phyloP scores from a whole-genome alignment of 2,888 invertebrate genomes.

The Ligdia adustata region DNA sequence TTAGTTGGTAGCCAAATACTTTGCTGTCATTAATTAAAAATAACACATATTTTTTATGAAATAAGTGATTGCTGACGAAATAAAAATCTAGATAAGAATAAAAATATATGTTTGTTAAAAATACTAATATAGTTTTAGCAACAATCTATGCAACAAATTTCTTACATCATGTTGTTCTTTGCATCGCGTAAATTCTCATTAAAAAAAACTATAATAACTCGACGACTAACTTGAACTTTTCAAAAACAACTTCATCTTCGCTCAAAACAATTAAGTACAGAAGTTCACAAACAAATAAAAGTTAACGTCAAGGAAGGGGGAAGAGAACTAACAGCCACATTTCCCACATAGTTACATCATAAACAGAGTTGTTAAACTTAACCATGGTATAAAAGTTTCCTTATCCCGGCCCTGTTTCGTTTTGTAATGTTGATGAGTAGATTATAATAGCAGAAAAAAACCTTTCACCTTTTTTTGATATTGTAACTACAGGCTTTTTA shows the following conservation, averaged over 20 bases:
- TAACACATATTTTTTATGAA: too few relatives aligned
- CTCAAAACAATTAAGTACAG: slow-evolving; percentile 18
- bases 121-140: too few relatives aligned
- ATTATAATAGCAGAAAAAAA: not conserved
- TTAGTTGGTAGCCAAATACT: too few relatives aligned
- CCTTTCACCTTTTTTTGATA: too few relatives aligned
- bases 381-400: slow-evolving; percentile 28
- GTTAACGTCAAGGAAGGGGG: slow-evolving; percentile 16
- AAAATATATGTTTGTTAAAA: too few relatives aligned
- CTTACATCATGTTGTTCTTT: not conserved
- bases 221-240: slow-evolving; percentile 5
- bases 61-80: too few relatives aligned
- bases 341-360: slow-evolving; percentile 28
- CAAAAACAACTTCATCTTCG: slow-evolving; percentile 13
- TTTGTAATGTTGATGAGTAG: slow-evolving; percentile 4
- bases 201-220: slow-evolving; percentile 4
- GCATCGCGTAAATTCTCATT: not conserved
- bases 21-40: too few relatives aligned
- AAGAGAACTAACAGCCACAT: slow-evolving; percentile 21
- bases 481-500: too few relatives aligned
- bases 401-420: slow-evolving; percentile 15
- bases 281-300: slow-evolving; percentile 24
- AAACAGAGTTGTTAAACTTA: slow-evolving; percentile 31
- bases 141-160: too few relatives aligned
- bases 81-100: too few relatives aligned